Conservation (phyloP, 2,113 vertebrate genomes). For the Azemiops feae region DNA sequence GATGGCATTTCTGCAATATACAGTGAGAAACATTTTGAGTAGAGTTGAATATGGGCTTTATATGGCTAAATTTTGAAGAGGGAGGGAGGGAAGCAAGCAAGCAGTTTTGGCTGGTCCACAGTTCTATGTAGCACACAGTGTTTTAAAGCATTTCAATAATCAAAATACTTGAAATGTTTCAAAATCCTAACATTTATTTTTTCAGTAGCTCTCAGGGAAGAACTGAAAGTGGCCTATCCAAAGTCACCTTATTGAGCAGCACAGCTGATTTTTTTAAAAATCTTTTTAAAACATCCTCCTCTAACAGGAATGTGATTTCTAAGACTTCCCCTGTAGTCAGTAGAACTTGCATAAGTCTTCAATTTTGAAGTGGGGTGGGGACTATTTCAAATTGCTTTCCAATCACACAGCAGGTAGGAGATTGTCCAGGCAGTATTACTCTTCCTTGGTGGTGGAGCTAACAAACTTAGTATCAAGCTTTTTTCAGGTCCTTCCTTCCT, state of each 20-base stretch:
- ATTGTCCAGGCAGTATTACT: neutral
- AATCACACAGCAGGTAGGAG: neutral
- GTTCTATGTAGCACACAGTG: neutral
- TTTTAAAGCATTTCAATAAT: neutral
- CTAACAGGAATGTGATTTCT: neutral
- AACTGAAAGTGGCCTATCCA: neutral
- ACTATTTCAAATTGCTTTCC: neutral
- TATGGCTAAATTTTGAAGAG: neutral
- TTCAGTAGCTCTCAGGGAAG: neutral
- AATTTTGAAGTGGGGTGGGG: no score
- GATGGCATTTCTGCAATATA: neutral
- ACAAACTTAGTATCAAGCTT: constrained; percentile 30
- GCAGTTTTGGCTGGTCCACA: neutral
- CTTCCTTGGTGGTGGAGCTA: constrained; percentile 17
- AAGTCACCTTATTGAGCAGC: neutral
- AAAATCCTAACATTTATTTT: neutral
- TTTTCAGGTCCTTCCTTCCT: neutral
- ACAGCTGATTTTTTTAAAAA: neutral
- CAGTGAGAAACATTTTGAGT: neutral
- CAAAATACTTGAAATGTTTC: neutral
- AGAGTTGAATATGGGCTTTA: neutral
- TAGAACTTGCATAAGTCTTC: neutral
- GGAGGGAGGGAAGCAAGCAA: neutral
- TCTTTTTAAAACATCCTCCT: neutral
- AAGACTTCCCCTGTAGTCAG: neutral